phyloP scores from a whole-genome alignment of 92 coral and sea anemone species.

The Epizoanthus stellaris region DNA sequence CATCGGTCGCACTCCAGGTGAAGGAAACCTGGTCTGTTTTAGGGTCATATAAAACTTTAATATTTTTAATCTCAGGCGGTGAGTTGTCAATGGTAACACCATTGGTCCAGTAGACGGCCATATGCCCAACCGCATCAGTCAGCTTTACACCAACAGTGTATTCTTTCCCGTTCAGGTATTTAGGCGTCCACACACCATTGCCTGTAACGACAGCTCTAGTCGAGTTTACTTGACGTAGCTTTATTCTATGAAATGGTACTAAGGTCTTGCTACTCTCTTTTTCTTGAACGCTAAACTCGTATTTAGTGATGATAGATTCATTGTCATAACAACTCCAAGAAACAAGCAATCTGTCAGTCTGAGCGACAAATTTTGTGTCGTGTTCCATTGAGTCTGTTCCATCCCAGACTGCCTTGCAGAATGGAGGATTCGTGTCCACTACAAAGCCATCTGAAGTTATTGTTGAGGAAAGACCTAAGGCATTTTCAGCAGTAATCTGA shows the following conservation, averaged over 20 bases:
- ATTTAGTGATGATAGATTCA: constrained; percentile 67
- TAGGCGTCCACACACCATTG: constrained; percentile 53
- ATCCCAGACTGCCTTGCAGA: constrained; percentile 81
- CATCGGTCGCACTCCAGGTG: constrained; percentile 70
- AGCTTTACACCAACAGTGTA: constrained; percentile 79
- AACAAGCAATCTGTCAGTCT: constrained; percentile 62
- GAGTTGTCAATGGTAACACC: constrained; percentile 86
- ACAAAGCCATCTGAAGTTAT: constrained; percentile 77
- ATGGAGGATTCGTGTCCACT: constrained; percentile 87
- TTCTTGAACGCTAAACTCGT: constrained; percentile 84
- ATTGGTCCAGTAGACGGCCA: constrained; percentile 82
- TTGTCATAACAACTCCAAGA: constrained; percentile 83
- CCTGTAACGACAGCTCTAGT: constrained; percentile 78
- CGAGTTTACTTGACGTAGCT: constrained; percentile 49
- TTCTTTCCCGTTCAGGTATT: constrained; percentile 69
- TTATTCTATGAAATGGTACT: constrained; percentile 79
- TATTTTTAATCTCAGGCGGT: constrained; percentile 76
- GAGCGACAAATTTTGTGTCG: constrained; percentile 61
- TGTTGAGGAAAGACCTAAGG: constrained; percentile 72
- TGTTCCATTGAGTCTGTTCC: constrained; percentile 53
- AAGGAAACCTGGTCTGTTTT: constrained; percentile 55
- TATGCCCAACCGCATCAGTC: constrained; percentile 70
- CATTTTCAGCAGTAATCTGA: constrained; percentile 77
- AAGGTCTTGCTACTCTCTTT: constrained; percentile 42
- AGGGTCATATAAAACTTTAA: constrained; percentile 70